Conservation (phyloP, 1,140 invertebrate species). For the Sycophaga agraensis region DNA sequence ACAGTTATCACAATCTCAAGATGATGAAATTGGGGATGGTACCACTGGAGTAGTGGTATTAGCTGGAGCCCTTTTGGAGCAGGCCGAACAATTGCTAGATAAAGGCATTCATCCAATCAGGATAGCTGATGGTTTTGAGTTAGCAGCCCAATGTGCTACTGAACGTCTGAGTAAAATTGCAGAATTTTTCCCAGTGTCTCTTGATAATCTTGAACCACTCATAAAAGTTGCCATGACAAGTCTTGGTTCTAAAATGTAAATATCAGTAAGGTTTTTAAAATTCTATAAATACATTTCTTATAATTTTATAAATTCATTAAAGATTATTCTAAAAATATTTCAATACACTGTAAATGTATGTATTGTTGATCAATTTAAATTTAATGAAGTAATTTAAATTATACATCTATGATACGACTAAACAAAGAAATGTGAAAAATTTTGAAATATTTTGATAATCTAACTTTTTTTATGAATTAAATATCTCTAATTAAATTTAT, state of each 20-base stretch:
- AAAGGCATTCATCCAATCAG: conserved; percentile 98
- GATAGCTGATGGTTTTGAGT: conserved; percentile 98
- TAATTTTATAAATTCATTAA: no score
- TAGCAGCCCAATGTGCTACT: conserved; percentile 89
- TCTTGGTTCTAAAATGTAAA: conserved; percentile 96
- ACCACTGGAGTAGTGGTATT: conserved; percentile 97
- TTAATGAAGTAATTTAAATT: no score
- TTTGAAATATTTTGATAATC: no score
- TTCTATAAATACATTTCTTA: no score
- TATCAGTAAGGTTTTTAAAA: no score
- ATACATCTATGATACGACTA: no score
- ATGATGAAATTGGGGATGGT: conserved; percentile 99
- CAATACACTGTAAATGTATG: no score
- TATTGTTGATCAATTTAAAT: no score
- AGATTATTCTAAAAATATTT: no score
- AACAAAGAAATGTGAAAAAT: no score
- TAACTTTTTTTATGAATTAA: no score
- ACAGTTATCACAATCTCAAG: conserved; percentile 96
- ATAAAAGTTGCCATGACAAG: conserved; percentile 97
- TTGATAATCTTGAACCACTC: conserved; percentile 82
- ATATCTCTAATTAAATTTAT: no score
- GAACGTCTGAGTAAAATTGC: conserved; percentile 87
- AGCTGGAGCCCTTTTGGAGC: conserved; percentile 91
- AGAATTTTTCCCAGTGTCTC: conserved; percentile 84
- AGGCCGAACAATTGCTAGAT: conserved; percentile 90